These are phyloP conservation scores for Pteruthius melanotis DNA, from an alignment of 2,113 vertebrate genomes.

Conservation along the genomic window DNA sequence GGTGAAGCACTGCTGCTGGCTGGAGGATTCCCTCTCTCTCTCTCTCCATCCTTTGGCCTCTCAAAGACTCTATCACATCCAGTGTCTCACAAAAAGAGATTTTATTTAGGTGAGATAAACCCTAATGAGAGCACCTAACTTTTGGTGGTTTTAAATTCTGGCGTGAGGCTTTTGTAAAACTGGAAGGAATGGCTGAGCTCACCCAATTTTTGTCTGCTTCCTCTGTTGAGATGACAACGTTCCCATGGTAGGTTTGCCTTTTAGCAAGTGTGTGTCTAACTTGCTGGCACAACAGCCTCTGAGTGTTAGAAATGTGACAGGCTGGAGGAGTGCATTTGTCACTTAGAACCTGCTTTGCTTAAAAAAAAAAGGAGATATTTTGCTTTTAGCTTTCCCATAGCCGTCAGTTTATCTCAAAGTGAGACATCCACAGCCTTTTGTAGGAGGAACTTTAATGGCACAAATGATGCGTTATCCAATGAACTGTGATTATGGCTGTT, in stretches of 20 bases:
- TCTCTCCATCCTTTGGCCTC: not conserved
- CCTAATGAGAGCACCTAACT: not conserved
- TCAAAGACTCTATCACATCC: not conserved
- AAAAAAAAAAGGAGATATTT: not conserved
- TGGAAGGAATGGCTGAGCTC: not conserved
- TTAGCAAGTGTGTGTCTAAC: not conserved
- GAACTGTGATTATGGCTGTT: not conserved
- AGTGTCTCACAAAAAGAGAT: not conserved
- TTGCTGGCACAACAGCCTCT: not conserved
- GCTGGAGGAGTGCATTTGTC: not conserved
- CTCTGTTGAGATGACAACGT: not conserved
- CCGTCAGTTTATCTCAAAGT: not conserved
- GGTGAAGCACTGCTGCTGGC: not conserved
- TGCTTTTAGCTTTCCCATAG: not conserved
- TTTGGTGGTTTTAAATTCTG: not conserved
- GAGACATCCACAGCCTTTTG: not conserved
- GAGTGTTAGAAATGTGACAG: not conserved
- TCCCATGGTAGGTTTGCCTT: not conserved
- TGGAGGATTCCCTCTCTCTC: not conserved
- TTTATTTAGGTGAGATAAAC: not conserved
- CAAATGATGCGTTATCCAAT: not conserved
- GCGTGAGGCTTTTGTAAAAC: not conserved
- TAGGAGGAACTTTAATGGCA: not conserved
- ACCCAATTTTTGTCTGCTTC: not conserved
- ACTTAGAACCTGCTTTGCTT: not conserved